Conservation (phyloP, 2,888 invertebrate species). For the Harpalus rubripes region DNA sequence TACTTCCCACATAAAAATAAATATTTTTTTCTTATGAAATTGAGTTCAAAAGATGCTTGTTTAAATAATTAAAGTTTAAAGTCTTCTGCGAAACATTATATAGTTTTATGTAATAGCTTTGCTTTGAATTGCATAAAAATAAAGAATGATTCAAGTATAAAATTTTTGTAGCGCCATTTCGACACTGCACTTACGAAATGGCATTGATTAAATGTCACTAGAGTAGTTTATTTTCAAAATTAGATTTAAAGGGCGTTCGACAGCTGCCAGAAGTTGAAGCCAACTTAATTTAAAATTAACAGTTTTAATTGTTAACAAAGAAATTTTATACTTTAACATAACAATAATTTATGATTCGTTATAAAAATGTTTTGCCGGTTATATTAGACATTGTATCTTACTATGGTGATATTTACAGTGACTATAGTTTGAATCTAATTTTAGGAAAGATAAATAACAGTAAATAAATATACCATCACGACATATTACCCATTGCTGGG, state of each 20-base stretch:
- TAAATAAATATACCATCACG: too few species aligned
- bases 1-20: not conserved
- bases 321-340: not conserved
- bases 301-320: not conserved
- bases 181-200: constrained; percentile 21
- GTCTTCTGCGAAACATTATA: not conserved
- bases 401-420: too few species aligned
- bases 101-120: not conserved
- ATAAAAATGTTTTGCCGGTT: too few species aligned
- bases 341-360: too few species aligned
- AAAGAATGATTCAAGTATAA: constrained; percentile 22
- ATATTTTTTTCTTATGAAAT: not conserved
- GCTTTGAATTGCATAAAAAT: not conserved
- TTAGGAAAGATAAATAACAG: too few species aligned
- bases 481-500: too few species aligned
- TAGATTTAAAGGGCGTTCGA: constrained; percentile 49
- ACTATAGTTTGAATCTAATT: too few species aligned
- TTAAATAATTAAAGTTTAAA: not conserved
- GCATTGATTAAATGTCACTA: constrained; percentile 57
- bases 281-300: constrained; percentile 26
- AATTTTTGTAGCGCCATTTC: constrained; percentile 32
- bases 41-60: not conserved
- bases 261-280: constrained; percentile 49
- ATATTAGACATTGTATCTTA: too few species aligned
- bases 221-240: constrained; percentile 48